Conservation (phyloP, 2,797 vertebrate species). For the Serranus cabrilla region DNA sequence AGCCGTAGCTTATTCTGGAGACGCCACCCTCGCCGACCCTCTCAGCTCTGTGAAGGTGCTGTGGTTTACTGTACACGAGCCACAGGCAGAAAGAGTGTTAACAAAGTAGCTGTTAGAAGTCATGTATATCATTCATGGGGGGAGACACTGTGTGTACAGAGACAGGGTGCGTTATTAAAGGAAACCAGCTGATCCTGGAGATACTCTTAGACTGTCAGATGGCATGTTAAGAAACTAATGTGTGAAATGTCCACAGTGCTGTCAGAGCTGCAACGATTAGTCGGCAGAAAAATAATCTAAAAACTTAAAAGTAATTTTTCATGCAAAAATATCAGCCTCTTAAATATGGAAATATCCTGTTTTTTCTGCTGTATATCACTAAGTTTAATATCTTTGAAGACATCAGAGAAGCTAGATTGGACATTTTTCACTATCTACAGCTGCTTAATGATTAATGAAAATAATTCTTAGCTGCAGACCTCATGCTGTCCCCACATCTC, state of each 20-base stretch:
- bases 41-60: conserved; percentile 57
- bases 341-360: no score
- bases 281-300: no score
- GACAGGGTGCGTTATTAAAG: background rate
- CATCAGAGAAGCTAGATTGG: no score
- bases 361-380: no score
- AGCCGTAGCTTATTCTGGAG: conserved; percentile 71
- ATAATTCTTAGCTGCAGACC: no score
- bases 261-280: background rate
- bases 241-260: conserved; percentile 11
- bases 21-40: conserved; percentile 66
- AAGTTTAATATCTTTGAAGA: no score
- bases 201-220: background rate
- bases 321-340: no score
- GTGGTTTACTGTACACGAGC: conserved; percentile 57
- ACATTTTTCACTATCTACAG: no score
- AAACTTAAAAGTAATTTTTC: no score
- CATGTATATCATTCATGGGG: background rate
- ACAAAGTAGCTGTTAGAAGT: conserved; percentile 54
- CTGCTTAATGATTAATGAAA: no score
- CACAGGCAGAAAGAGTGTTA: conserved; percentile 63
- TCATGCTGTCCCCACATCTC: background rate
- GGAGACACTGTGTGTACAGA: conserved; percentile 27
- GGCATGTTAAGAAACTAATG: conserved; percentile 13
- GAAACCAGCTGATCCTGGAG: conserved; percentile 10